Evolutionary conservation across 1,140 invertebrate species (phyloP), one percentile per base, ranked within the genome.

Genomic region (Anthonomus grandis): DNA sequence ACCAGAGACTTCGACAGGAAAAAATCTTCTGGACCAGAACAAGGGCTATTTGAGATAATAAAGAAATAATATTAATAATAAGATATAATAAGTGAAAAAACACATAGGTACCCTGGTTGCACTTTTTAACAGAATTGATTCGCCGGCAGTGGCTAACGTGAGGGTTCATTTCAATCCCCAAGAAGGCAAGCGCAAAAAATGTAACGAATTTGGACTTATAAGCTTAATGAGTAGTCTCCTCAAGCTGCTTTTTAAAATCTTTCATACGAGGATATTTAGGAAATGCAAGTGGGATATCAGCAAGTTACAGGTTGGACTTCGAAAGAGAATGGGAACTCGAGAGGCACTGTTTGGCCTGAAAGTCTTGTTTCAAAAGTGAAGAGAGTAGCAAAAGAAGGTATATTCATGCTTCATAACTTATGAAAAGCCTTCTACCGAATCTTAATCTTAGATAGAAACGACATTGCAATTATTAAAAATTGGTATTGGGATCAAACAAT

Each of bases 241-340:
- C 13, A 15, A 38, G 13, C 37, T 38, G 37, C 5, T 38, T 15
- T 15, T 38, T 15, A 38, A 8, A 38, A 38, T 38, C 37, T n/a
- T 38, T 9, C 37, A 38, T 9, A n/a, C 37, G 17, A 38, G 37
- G 37, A 38, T 38, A 38, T 38, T 38, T 38, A 38, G 37, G 13
- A 38, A 38, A 38, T 38, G 6, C 37, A 15, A 38, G 13, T 4
- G 17, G 4, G 37, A 38, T 38, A 38, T 5, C 13, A 5, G 37
- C 17, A 15, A 15, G 37, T 38, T 15, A 8, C 17, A 13, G 37
- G 5, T 38, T 38, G 37, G 37, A 8, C 17, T 38, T 8, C 5
- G 13, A 9, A 4, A 15, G 13, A 4, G 17, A 38, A 38, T 8
- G 5, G 13, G 37, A 38, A 38, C 37, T 8, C 37, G 5, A 13